These are phyloP conservation scores for Melieria picta DNA, from an alignment of 2,888 invertebrate genomes.

Conservation along the genomic window DNA sequence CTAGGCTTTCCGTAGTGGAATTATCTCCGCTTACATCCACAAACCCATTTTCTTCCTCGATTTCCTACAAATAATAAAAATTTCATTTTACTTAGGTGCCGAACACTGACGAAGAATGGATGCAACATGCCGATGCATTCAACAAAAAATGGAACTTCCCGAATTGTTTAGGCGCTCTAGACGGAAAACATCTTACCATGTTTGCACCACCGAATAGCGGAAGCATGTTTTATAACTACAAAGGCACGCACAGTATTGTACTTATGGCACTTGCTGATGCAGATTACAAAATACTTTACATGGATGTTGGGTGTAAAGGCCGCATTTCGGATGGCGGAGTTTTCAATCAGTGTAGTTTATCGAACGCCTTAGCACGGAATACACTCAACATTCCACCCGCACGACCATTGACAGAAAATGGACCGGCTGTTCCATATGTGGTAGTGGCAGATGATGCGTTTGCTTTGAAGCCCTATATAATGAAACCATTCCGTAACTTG, in stretches of 20 bases:
- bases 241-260: slow-evolving; percentile 24
- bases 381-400: neutral
- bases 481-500: neutral
- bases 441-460: neutral
- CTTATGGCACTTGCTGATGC: slow-evolving; percentile 4
- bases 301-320: neutral
- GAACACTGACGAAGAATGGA: too few species aligned
- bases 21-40: too few species aligned
- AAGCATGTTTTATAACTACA: slow-evolving; percentile 14
- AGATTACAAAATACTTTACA: neutral
- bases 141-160: too few species aligned
- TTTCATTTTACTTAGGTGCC: too few species aligned
- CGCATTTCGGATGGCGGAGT: too few species aligned
- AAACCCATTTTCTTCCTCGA: too few species aligned
- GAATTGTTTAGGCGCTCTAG: too few species aligned
- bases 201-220: too few species aligned
- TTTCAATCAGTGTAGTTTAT: neutral
- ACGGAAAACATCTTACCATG: too few species aligned
- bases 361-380: neutral
- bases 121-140: too few species aligned
- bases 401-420: neutral
- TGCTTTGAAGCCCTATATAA: neutral
- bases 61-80: too few species aligned
- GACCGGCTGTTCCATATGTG: neutral
- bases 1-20: too few species aligned